phyloP scores from a whole-genome alignment of 2,888 invertebrate genomes.

The Cantharis lateralis region DNA sequence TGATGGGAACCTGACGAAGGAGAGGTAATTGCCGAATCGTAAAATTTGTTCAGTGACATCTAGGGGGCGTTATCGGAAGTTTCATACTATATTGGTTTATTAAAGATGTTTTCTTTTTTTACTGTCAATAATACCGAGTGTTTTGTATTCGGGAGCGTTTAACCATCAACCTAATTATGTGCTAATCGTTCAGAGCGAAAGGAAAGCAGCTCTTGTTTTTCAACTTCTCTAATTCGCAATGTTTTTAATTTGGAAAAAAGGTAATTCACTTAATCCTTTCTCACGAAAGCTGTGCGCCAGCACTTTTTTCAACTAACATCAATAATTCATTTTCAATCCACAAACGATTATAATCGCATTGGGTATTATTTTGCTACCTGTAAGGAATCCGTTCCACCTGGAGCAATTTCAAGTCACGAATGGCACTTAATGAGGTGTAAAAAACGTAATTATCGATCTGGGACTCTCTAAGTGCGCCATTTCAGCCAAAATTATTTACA shows the following conservation, averaged over 20 bases:
- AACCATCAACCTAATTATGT: neutral
- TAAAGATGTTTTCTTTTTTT: too few species aligned
- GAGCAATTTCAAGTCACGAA: slow-evolving; percentile 14
- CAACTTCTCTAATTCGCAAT: neutral
- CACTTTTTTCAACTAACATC: neutral
- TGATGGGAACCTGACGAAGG: too few species aligned
- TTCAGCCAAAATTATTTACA: neutral
- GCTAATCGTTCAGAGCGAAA: neutral
- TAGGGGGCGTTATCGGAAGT: too few species aligned
- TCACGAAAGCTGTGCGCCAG: neutral
- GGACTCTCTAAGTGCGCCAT: neutral
- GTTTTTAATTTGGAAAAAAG: neutral
- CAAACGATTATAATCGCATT: neutral
- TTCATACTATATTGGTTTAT: too few species aligned
- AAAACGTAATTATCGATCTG: slow-evolving; percentile 2
- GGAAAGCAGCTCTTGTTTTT: neutral
- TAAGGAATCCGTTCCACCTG: neutral
- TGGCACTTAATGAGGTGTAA: slow-evolving; percentile 4
- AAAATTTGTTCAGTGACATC: too few species aligned
- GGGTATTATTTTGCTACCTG: neutral
- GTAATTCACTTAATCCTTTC: neutral
- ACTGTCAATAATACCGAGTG: too few species aligned
- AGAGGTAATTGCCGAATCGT: too few species aligned
- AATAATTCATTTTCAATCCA: neutral
- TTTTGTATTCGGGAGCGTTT: too few species aligned